Conservation (phyloP, 2,113 vertebrate species). For the Siniperca chuatsi region DNA sequence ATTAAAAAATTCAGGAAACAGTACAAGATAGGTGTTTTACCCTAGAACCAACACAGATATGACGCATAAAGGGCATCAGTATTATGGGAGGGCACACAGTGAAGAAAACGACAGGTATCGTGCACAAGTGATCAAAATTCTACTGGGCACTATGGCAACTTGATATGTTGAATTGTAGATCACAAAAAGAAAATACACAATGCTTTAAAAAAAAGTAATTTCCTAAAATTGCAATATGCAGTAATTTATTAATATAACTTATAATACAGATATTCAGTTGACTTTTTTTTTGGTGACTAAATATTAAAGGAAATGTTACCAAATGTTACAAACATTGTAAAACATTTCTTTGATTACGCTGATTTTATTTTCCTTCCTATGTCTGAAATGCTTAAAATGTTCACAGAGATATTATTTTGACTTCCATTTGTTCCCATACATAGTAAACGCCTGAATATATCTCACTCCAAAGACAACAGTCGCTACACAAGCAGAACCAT, state of each 20-base stretch:
- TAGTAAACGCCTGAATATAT: neutral
- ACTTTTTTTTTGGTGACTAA: neutral
- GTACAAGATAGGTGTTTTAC: neutral
- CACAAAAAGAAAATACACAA: neutral
- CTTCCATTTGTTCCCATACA: neutral
- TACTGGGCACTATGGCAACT: too few species aligned
- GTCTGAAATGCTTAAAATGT: neutral
- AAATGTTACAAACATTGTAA: neutral
- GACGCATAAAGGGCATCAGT: neutral
- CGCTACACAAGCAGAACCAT: constrained; percentile 30
- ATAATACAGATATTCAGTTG: too few species aligned
- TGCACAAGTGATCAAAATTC: neutral
- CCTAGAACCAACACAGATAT: neutral
- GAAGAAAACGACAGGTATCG: too few species aligned
- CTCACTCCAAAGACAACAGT: constrained; percentile 11
- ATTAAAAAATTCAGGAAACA: neutral
- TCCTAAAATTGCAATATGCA: neutral
- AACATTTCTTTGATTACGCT: neutral
- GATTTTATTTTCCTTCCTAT: neutral
- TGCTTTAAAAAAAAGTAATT: too few species aligned
- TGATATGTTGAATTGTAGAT: neutral
- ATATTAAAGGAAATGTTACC: neutral
- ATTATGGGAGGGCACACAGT: neutral
- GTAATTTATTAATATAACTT: neutral
- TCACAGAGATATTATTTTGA: neutral